phyloP scores from a whole-genome alignment of 2,888 invertebrate species.

The Cosmia trapezina region DNA sequence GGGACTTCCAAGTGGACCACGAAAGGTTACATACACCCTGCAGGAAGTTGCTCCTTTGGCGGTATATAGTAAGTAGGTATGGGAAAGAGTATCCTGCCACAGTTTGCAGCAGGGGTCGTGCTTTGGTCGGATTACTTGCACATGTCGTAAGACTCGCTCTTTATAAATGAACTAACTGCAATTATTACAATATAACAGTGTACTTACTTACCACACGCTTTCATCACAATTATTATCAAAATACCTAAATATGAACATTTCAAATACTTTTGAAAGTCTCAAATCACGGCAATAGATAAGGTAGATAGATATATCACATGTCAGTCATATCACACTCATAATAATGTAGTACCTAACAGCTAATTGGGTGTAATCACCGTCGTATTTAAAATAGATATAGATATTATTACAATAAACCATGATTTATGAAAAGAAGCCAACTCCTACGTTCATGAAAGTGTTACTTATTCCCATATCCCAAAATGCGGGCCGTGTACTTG shows the following conservation, averaged over 20 bases:
- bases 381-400: constrained; percentile 8
- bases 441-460: background rate
- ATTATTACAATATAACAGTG: background rate
- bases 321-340: constrained; percentile 13
- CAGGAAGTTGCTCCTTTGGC: no score
- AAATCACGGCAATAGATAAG: background rate
- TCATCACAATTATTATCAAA: background rate
- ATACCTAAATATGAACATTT: background rate
- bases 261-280: background rate
- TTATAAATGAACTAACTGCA: background rate
- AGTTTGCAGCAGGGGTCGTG: no score
- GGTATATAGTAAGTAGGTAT: no score
- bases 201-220: background rate
- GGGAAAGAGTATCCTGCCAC: no score
- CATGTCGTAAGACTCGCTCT: background rate
- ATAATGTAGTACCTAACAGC: constrained; percentile 7
- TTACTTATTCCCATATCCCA: constrained; percentile 7
- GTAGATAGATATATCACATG: constrained; percentile 25
- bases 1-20: no score
- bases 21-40: no score
- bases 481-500: constrained; percentile 33
- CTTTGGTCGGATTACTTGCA: background rate
- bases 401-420: constrained; percentile 9
- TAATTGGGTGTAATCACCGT: constrained; percentile 18
- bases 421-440: background rate